Evolutionary conservation across 2,888 invertebrate species (phyloP).

Genomic region (Xestobium rufovillosum): DNA sequence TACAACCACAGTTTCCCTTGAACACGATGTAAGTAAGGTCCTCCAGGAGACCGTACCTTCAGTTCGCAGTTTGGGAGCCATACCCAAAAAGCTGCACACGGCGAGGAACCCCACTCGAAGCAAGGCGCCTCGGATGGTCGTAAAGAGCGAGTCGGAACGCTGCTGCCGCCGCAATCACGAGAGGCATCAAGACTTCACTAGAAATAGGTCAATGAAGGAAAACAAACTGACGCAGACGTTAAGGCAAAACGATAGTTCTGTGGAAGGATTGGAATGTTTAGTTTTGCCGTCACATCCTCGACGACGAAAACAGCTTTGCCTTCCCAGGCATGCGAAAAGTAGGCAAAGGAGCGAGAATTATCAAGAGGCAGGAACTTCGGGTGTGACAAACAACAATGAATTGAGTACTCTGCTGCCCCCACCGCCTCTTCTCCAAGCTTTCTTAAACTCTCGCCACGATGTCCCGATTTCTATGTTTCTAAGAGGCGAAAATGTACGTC

Average conservation of each 20-base stretch:
- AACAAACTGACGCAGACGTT: conserved; percentile 34
- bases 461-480: conserved; percentile 44
- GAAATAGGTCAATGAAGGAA: conserved; percentile 32
- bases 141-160: conserved; percentile 37
- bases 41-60: conserved; percentile 41
- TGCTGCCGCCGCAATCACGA: conserved; percentile 30
- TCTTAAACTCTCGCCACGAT: conserved; percentile 55
- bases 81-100: conserved; percentile 53
- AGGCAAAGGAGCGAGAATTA: background rate
- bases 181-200: conserved; percentile 15
- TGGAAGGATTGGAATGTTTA: conserved; percentile 38
- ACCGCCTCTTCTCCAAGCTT: conserved; percentile 50
- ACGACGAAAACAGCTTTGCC: too few relatives aligned
- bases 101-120: conserved; percentile 15
- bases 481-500: conserved; percentile 29
- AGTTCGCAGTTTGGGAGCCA: conserved; percentile 59
- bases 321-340: conserved; percentile 16
- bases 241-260: conserved; percentile 25
- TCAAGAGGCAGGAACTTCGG: conserved; percentile 43
- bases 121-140: conserved; percentile 34
- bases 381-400: conserved; percentile 58
- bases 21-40: conserved; percentile 49
- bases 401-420: conserved; percentile 55
- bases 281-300: conserved; percentile 43
- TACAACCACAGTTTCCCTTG: conserved; percentile 39